These are phyloP conservation scores for Aphis craccivora DNA, from an alignment of 1,140 invertebrate species.

Conservation along the genomic window DNA sequence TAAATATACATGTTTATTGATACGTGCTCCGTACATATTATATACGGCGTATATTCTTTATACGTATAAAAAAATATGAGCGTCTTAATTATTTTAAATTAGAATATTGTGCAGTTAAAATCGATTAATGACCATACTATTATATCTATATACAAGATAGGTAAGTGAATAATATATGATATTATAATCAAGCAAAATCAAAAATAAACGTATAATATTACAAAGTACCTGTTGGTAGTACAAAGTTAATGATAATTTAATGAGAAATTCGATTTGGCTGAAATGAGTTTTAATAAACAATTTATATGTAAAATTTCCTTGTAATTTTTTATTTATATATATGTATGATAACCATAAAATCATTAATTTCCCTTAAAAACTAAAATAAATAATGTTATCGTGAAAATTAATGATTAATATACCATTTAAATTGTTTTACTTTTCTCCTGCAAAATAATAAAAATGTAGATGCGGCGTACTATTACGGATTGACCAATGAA, in stretches of 20 bases:
- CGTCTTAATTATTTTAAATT: not conserved
- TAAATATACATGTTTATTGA: slow-evolving; percentile 4
- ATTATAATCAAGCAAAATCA: not conserved
- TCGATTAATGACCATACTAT: not conserved
- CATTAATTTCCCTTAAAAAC: not conserved
- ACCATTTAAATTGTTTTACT: not conserved
- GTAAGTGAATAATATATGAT: slow-evolving; percentile 16
- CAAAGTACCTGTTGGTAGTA: not conserved
- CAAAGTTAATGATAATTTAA: not conserved
- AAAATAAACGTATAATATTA: not conserved
- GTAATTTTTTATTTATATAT: not conserved
- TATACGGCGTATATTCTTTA: not conserved
- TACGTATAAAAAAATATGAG: not conserved
- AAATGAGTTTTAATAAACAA: not conserved
- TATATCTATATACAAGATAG: not conserved
- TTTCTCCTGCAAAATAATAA: not conserved
- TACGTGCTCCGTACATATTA: not conserved
- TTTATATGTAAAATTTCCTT: not conserved
- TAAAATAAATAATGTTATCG: not conserved
- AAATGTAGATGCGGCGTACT: not conserved
- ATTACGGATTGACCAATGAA: not conserved
- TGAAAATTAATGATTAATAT: not conserved
- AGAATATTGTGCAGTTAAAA: not conserved
- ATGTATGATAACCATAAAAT: not conserved
- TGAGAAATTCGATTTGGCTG: not conserved